Conservation (phyloP, 2,113 vertebrate species). For the Pygoscelis antarcticus region DNA sequence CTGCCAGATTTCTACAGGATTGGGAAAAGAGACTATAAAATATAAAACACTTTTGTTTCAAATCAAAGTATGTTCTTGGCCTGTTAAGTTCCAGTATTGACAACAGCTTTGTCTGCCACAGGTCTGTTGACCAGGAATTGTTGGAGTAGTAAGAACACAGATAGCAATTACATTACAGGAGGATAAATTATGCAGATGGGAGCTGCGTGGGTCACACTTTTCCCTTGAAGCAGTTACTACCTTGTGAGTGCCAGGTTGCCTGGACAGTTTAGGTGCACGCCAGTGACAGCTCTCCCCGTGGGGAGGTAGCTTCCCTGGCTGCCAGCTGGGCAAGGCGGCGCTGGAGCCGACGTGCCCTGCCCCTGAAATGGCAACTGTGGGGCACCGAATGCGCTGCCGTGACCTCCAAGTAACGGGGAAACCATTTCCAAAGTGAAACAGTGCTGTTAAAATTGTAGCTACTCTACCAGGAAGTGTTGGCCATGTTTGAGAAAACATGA, state of each 20-base stretch:
- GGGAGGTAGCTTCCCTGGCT: background rate
- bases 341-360: background rate
- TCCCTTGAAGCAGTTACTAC: background rate
- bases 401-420: background rate
- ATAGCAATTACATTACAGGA: background rate
- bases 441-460: background rate
- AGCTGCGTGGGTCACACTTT: background rate
- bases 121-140: background rate
- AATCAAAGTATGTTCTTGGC: background rate
- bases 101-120: background rate
- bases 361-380: background rate
- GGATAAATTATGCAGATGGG: background rate
- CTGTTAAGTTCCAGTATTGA: background rate
- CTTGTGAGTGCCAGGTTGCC: background rate
- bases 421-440: background rate
- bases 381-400: fast-evolving
- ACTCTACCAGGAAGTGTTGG: background rate
- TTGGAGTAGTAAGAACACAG: background rate
- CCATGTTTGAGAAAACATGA: background rate
- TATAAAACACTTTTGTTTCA: background rate
- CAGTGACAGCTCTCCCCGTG: background rate
- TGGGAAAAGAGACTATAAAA: background rate
- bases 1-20: background rate
- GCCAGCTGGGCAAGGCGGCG: background rate
- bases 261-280: background rate